Conservation (phyloP, 2,888 invertebrate species). For the Mechanitis messenoides region DNA sequence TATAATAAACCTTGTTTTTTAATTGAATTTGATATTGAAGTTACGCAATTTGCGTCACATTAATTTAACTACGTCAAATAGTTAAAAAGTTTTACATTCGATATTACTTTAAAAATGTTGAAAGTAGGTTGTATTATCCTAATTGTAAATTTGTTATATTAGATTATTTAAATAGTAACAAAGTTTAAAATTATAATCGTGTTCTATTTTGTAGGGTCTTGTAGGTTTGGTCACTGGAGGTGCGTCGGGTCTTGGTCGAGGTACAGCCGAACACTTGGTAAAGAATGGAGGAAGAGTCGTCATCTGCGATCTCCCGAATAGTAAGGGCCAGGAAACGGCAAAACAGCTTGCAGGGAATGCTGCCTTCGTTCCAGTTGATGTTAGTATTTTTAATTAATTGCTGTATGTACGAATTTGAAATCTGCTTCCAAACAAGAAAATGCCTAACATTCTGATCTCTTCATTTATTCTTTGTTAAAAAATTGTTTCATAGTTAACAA, state of each 20-base stretch:
- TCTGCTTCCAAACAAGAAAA: too few relatives aligned
- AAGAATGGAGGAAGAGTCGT: slow-evolving; percentile 91
- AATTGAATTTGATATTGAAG: too few relatives aligned
- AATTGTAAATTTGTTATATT: neutral
- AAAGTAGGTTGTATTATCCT: too few relatives aligned
- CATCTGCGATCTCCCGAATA: slow-evolving; percentile 90
- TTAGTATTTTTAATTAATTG: slow-evolving; percentile 9
- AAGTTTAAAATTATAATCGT: neutral
- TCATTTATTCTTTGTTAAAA: too few relatives aligned
- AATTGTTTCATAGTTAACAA: too few relatives aligned
- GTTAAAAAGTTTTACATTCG: too few relatives aligned
- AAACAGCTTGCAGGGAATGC: slow-evolving; percentile 84
- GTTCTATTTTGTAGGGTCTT: slow-evolving; percentile 77
- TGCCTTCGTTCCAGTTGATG: slow-evolving; percentile 91
- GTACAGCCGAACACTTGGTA: slow-evolving; percentile 89
- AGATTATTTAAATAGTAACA: neutral
- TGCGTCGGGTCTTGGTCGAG: slow-evolving; percentile 95
- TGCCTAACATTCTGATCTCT: too few relatives aligned
- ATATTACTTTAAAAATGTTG: too few relatives aligned
- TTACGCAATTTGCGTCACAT: too few relatives aligned
- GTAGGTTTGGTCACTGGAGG: slow-evolving; percentile 96
- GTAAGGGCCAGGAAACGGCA: slow-evolving; percentile 88
- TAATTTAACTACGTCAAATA: too few relatives aligned
- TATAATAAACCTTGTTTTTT: too few relatives aligned
- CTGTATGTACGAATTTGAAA: too few relatives aligned